A percentile compares a stretch with the other conserved stretches of the same genome.
These are phyloP conservation scores for Mirounga angustirostris DNA, from an alignment of 2,113 vertebrate genomes.

Conservation along the genomic window DNA sequence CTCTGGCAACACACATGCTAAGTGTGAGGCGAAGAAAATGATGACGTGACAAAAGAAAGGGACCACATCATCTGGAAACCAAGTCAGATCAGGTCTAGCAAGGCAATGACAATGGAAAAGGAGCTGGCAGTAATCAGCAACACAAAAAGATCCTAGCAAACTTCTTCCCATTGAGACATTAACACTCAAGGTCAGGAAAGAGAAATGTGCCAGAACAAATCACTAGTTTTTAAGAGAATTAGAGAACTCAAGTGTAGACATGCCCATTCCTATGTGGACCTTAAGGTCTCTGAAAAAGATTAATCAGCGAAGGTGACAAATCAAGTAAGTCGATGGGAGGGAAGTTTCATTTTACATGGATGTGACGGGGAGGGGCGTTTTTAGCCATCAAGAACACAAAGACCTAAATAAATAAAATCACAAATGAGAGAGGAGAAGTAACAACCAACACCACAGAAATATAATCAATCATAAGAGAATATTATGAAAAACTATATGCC, in stretches of 20 bases:
- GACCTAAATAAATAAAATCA: background rate
- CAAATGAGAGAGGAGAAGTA: background rate
- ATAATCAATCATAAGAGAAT: background rate
- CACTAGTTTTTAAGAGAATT: background rate
- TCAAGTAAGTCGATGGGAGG: background rate
- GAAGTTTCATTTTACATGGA: constrained; percentile 20
- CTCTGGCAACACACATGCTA: constrained; percentile 20
- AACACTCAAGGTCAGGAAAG: constrained; percentile 50
- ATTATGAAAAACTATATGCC: background rate
- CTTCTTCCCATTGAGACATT: background rate
- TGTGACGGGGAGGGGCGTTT: background rate
- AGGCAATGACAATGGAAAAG: background rate
- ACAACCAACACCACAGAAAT: background rate
- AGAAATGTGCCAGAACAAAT: constrained; percentile 48
- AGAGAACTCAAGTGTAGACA: background rate
- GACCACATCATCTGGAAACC: background rate
- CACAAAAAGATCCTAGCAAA: constrained; percentile 44
- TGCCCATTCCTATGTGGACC: background rate
- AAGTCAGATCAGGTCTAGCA: background rate
- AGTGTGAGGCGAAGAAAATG: constrained; percentile 9
- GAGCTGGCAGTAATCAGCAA: background rate
- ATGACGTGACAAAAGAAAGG: constrained; percentile 19
- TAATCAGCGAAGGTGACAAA: constrained; percentile 54
- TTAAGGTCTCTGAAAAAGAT: constrained; percentile 1
- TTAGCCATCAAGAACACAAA: constrained; percentile 3